phyloP scores from a whole-genome alignment of 2,888 invertebrate genomes.

The Lepidochrysops patricia region DNA sequence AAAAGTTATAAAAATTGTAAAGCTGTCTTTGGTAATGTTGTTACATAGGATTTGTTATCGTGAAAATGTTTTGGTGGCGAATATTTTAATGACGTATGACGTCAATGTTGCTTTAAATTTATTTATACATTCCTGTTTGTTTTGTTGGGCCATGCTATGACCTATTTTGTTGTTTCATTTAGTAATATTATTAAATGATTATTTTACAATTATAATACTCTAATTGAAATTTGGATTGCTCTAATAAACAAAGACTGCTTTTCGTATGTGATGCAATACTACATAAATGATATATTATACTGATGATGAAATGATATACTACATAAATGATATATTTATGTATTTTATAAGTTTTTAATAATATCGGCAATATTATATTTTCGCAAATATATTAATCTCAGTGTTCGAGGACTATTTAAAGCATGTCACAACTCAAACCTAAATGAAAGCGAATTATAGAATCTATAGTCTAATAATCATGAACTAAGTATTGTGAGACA shows the following conservation, averaged over 20 bases:
- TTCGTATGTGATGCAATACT: background rate
- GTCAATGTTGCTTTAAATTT: background rate
- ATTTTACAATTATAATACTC: background rate
- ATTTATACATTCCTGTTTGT: background rate
- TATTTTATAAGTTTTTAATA: background rate
- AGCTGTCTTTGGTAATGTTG: background rate
- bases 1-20: background rate
- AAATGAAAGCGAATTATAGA: background rate
- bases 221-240: background rate
- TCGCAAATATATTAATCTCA: no score
- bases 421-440: background rate
- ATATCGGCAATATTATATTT: background rate
- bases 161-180: background rate
- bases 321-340: background rate
- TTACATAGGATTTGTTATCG: background rate
- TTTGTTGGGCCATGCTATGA: background rate
- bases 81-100: background rate
- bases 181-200: background rate
- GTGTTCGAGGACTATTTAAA: no score
- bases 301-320: no score
- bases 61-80: background rate
- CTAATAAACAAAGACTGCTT: background rate
- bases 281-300: no score
- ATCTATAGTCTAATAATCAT: background rate
- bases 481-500: background rate